Percentiles rank a stretch among this genome's conserved stretches.
Evolutionary conservation across 2,888 invertebrate genomes (phyloP).

Genomic region (Acronicta aceris): DNA sequence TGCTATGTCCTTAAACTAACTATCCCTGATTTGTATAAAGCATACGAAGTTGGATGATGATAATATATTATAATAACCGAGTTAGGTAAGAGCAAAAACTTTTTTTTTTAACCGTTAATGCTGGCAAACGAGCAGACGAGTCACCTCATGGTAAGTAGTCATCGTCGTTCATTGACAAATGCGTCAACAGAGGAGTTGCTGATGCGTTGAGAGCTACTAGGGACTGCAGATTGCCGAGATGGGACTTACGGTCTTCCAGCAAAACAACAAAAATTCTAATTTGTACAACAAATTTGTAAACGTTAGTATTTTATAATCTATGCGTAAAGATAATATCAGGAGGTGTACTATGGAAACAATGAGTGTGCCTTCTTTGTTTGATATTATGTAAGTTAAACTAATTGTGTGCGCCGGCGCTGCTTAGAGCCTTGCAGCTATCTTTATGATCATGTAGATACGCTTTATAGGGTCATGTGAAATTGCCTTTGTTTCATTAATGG

Average conservation of each 20-base stretch:
- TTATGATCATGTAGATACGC: slow-evolving; percentile 45
- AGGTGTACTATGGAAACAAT: slow-evolving; percentile 52
- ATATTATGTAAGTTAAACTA: slow-evolving; percentile 51
- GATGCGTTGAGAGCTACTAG: too few relatives aligned
- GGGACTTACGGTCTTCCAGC: neutral
- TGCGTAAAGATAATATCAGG: slow-evolving; percentile 47
- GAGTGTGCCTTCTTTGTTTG: slow-evolving; percentile 47
- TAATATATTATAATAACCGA: too few relatives aligned
- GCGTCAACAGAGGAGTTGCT: too few relatives aligned
- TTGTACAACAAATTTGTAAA: slow-evolving; percentile 16
- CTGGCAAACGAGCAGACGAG: too few relatives aligned
- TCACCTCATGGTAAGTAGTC: too few relatives aligned
- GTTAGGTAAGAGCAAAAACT: too few relatives aligned
- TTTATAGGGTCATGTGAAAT: slow-evolving; percentile 44
- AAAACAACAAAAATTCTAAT: neutral
- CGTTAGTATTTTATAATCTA: slow-evolving; percentile 40
- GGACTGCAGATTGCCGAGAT: too few relatives aligned
- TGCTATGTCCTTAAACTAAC: too few relatives aligned
- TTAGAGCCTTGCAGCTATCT: slow-evolving; percentile 46
- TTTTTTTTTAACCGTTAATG: too few relatives aligned
- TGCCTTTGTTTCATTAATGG: slow-evolving; percentile 27
- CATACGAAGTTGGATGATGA: too few relatives aligned
- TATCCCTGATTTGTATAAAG: too few relatives aligned
- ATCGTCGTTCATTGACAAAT: too few relatives aligned
- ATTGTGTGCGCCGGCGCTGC: slow-evolving; percentile 40